Conservation (phyloP, 2,888 invertebrate genomes). For the Ernsta delagoae region DNA sequence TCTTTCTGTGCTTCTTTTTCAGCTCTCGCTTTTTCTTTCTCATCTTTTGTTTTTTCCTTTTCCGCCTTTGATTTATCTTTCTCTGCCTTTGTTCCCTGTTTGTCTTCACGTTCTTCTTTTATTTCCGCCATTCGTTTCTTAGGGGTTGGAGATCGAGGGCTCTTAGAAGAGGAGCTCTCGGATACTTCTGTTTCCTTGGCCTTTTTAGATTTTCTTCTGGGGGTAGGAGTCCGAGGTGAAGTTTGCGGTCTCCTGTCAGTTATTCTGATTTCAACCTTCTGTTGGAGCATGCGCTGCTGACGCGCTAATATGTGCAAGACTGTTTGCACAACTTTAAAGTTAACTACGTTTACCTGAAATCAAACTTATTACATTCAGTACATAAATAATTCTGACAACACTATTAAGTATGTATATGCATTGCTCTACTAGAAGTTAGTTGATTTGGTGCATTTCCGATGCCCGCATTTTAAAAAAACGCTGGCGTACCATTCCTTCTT, state of each 20-base stretch:
- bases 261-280: constrained; percentile 60
- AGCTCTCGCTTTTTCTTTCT: constrained; percentile 20
- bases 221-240: constrained; percentile 35
- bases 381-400: too few species aligned
- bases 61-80: constrained; percentile 8
- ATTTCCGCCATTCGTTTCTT: constrained; percentile 36
- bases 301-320: constrained; percentile 67
- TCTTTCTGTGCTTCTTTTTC: constrained; percentile 36
- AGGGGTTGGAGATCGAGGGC: constrained; percentile 29
- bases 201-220: constrained; percentile 9
- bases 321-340: constrained; percentile 66
- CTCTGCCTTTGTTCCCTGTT: constrained; percentile 15
- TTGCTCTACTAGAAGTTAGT: too few species aligned
- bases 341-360: constrained; percentile 59
- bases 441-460: too few species aligned
- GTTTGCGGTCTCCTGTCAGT: constrained; percentile 35
- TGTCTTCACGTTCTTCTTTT: constrained; percentile 39
- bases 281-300: constrained; percentile 66
- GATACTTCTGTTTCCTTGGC: constrained; percentile 30
- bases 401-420: too few species aligned
- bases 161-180: constrained; percentile 38
- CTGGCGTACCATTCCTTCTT: too few species aligned
- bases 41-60: constrained; percentile 14
- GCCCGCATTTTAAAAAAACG: too few species aligned
- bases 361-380: not conserved